A percentile compares a stretch with the other conserved stretches of the same genome.
phyloP scores from a whole-genome alignment of 1,140 invertebrate genomes.

The Trigoniulus corallinus region DNA sequence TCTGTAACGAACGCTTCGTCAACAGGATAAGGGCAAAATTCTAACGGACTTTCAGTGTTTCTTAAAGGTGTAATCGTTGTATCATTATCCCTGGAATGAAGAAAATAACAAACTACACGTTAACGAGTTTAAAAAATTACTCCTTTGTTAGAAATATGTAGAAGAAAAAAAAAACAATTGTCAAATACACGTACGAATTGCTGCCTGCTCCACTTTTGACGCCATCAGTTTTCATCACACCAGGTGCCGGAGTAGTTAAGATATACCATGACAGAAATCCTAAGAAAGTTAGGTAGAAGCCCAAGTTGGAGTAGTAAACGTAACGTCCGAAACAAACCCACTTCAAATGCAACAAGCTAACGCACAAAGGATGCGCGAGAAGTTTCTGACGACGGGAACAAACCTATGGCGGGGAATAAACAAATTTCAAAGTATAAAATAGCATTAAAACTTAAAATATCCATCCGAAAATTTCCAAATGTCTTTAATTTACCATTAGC shows the following conservation, averaged over 20 bases:
- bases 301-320: constrained; percentile 33
- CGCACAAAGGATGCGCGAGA: constrained; percentile 32
- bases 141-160: not conserved
- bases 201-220: not conserved
- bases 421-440: too few species aligned
- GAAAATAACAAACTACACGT: too few species aligned
- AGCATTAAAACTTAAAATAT: not conserved
- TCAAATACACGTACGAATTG: constrained; percentile 1
- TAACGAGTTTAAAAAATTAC: too few species aligned
- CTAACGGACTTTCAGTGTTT: too few species aligned
- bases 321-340: constrained; percentile 31
- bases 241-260: constrained; percentile 22
- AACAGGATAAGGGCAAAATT: not conserved
- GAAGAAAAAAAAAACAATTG: not conserved
- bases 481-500: constrained; percentile 28
- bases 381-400: constrained; percentile 22
- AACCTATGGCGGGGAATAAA: too few species aligned
- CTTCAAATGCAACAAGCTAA: constrained; percentile 30
- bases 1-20: constrained; percentile 2
- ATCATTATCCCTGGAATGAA: not conserved
- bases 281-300: constrained; percentile 30
- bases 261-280: constrained; percentile 31
- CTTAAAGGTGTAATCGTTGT: not conserved
- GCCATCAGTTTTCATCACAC: not conserved
- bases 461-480: not conserved